Base-by-base conservation (phyloP, 1,140 invertebrate species). In the Paracyclopina nana region DNA sequence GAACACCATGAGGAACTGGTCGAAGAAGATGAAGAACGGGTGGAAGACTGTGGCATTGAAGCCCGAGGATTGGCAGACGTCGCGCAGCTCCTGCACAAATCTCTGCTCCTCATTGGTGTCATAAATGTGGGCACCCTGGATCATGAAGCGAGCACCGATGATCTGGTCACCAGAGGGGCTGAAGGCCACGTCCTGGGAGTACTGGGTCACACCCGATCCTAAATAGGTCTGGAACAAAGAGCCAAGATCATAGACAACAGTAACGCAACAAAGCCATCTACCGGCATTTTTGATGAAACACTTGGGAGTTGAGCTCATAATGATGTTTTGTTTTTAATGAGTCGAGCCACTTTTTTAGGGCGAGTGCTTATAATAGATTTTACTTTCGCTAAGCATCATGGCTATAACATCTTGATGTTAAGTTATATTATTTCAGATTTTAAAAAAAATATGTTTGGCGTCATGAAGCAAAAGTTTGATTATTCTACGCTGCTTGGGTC, bases 1-100 rank as follows among this genome's bases (percentile, higher is more conserved):
- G 25, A 83, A 72, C 1, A 96, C 85, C 12, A 91, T 70, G 56
- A 95, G 83, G 60, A 94, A 92, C 73, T 91, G 76, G 67, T 94
- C 88, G 60, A 91, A 92, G 65, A 87, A 92, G 4, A 91, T 81
- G 58, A 92, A 90, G 58, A 88, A 88, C 0, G 87, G 87, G 68
- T 94, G 85, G 59, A 88, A 94, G 1, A 91, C 84, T 6, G 79
- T 86, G 14, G 80, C 82, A 55, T 88, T 84, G 5, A 88, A 64
- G 0, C 76, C 70, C 8, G 83, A 82, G 6, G 79, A 72, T 0
- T 73, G 62, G 40, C 84, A 84, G 3, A 92, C 79, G 51, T 74
- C 61, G 51, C 87, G 67, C 1, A 94, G 64, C 42, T 77, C 76
- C 53, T 75, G 73, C 1, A 87, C 80, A 78, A 95, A 90, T 55